Evolutionary conservation across 2,797 vertebrate genomes (phyloP), one percentile per base, ranked within the genome.

Genomic region (Myoxocephalus aenaeus): DNA sequence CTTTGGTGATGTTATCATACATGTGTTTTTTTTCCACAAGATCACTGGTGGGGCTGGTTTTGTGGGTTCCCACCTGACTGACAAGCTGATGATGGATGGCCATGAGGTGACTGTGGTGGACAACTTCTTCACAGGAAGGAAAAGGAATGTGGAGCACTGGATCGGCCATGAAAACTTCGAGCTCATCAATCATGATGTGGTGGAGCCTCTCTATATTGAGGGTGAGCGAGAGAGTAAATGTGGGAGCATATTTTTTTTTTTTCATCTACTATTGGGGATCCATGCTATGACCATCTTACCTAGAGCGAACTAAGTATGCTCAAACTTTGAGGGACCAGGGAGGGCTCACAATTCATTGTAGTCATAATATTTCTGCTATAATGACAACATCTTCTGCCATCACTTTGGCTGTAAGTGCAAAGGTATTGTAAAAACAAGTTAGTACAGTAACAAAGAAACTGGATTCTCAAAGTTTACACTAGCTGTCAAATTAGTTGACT

Each of bases 61-160:
- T 77, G 98, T 99, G 86, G 98, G 98, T 79, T 99, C 98, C 83
- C 98, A 99, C 90, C 95, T 99, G 86, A 97, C 98, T 36, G 98
- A 99, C 93, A 99, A 99, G 88, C 96, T 99, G 92, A 99, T 99
- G 98, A 99, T 99, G 98, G 98, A 99, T n/a, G 98, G 98, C 87
- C 98, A 99, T 50, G 98, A 99, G 91, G 96, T 99, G 84, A 99
- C 98, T 1, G 98, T 99, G 91, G 98, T 99, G 84, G 98, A 99
- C 96, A 99, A 99, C 95, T 99, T 99, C 94, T 99, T 99, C 95
- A 99, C 98, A 1, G 98, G 98, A 80, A 96, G 98, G 79, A 99
- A 99, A 92, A 96, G 98, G 87, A 99, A 99, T 3, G 98, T 99
- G 88, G 98, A 99, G 87, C 98, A 99, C 92, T 99, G 98, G 98